Base-by-base conservation (phyloP, 1,140 invertebrate genomes). In the Euwallacea similis region DNA sequence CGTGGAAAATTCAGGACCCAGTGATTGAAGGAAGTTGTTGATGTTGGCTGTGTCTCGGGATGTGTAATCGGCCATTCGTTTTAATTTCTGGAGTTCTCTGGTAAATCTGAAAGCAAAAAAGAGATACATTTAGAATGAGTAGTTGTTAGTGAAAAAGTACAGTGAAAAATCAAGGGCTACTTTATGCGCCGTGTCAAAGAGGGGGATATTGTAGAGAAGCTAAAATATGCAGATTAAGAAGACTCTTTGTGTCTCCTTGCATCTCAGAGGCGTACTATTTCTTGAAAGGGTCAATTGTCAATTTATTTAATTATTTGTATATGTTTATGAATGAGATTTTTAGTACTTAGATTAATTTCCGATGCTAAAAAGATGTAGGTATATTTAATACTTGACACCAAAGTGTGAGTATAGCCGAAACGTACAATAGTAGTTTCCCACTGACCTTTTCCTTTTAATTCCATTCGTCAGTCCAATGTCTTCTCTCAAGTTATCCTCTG, bases 1-100 rank as follows among this genome's bases (percentile, higher is more conserved):
- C 67, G 96, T 96, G 11, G 93, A 92, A 81, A 97, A 97, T 79
- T 98, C 96, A 7, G 90, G 88, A 7, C 92, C 94, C 50, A 99
- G 88, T 11, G 85, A 87, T 79, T 92, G 91, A 2, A 99, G 84
- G 82, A 98, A 98, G 59, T 90, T 90, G 79, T 98, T 96, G 58
- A 99, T 85, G 79, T 93, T 94, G 0, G 93, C 91, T 2, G 92
- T 88, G 79, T 99, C 98, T 77, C 93, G 90, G 47, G 95, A 97
- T 42, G 95, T 95, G 80, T 99, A 99, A 81, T 99, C 97, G 7
- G 98, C 95, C 87, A 98, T 94, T 80, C 94, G 93, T 82, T 99
- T 99, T 66, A 99, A 83, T 77, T 93, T 94, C 80, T 94, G 93
- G 64, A 99, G 83, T 83, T 99, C 97, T 77, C 98, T 84, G 50